Conservation (phyloP, 2,113 vertebrate genomes). For the Eurypyga helias region DNA sequence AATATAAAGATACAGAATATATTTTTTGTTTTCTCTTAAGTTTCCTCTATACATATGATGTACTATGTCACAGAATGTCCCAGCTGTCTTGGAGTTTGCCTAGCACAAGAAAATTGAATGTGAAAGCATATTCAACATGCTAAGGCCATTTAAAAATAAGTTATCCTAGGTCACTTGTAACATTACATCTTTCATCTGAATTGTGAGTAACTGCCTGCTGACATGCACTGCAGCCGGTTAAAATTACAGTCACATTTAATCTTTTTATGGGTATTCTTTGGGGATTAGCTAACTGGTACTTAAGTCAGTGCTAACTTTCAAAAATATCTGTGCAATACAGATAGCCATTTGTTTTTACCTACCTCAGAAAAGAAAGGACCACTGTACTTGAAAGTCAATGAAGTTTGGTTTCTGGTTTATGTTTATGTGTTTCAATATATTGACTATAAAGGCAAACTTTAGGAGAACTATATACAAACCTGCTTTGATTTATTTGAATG, state of each 20-base stretch:
- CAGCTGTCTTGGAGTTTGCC: background rate
- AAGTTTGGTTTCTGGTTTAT: conserved; percentile 29
- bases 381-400: conserved; percentile 4
- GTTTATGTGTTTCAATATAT: conserved; percentile 49
- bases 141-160: background rate
- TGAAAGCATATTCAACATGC: background rate
- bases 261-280: background rate
- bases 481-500: conserved; percentile 67
- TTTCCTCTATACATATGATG: background rate
- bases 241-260: conserved; percentile 21
- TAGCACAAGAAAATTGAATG: background rate
- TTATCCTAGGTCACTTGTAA: conserved; percentile 4
- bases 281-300: conserved; percentile 20
- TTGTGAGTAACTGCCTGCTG: conserved; percentile 6
- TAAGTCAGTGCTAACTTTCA: conserved; percentile 47
- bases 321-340: background rate
- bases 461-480: conserved; percentile 35
- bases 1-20: background rate
- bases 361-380: background rate
- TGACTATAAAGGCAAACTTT: conserved; percentile 62
- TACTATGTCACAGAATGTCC: background rate
- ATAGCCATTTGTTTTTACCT: conserved; percentile 33
- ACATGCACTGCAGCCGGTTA: background rate
- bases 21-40: background rate
- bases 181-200: background rate